These are phyloP conservation scores for Dermolepida albohirtum DNA, from an alignment of 2,888 invertebrate species.

Conservation along the genomic window DNA sequence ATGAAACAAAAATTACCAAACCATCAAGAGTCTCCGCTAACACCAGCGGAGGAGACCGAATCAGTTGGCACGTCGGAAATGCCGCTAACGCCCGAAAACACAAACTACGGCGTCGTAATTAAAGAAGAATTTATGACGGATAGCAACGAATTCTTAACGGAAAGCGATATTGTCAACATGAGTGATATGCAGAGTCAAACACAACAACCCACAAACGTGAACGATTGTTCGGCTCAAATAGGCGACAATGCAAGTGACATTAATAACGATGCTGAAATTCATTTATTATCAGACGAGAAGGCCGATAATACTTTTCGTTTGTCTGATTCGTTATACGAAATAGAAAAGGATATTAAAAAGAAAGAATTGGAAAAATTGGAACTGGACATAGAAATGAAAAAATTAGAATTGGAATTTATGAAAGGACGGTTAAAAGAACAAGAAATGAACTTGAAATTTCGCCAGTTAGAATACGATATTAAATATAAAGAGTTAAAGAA, in stretches of 20 bases:
- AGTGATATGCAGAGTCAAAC: neutral
- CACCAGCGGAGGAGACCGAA: neutral
- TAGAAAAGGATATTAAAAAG: slow-evolving; percentile 32
- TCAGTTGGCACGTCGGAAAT: neutral
- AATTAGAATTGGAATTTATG: slow-evolving; percentile 36
- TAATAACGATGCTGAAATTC: neutral
- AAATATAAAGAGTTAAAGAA: slow-evolving; percentile 11
- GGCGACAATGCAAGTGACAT: neutral
- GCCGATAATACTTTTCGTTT: neutral
- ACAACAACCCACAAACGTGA: neutral
- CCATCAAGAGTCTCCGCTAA: slow-evolving; percentile 1
- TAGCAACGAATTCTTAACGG: neutral
- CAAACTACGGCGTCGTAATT: neutral
- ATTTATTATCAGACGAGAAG: neutral
- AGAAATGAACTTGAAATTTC: slow-evolving; percentile 33
- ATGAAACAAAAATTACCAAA: neutral
- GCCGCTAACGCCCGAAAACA: neutral
- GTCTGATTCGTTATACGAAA: neutral
- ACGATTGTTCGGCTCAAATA: neutral
- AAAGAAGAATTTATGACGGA: slow-evolving; percentile 14
- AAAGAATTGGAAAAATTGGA: slow-evolving; percentile 39
- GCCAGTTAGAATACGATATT: slow-evolving; percentile 36
- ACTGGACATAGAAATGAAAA: slow-evolving; percentile 37
- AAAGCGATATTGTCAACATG: neutral
- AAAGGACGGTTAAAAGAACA: slow-evolving; percentile 31